Conservation (phyloP, 2,113 vertebrate species). For the Monarcha castaneiventris region DNA sequence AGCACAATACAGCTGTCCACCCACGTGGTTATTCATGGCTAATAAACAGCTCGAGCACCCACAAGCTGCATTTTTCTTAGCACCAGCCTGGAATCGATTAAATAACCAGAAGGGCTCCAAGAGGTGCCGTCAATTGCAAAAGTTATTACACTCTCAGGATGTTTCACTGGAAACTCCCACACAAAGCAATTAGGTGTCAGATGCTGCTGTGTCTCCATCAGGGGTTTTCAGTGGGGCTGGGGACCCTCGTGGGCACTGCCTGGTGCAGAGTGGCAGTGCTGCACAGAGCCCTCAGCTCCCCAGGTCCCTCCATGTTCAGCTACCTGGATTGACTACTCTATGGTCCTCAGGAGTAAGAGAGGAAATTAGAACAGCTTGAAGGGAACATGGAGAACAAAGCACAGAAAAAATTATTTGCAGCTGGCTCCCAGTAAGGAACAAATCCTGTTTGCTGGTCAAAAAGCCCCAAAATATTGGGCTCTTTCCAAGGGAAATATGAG, state of each 20-base stretch:
- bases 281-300: rapidly evolving
- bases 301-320: background rate
- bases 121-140: background rate
- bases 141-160: background rate
- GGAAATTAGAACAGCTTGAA: background rate
- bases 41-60: background rate
- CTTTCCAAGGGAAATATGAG: background rate
- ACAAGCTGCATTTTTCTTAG: conserved; percentile 19
- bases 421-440: background rate
- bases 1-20: background rate
- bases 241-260: background rate
- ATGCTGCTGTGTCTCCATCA: background rate
- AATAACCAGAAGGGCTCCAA: background rate
- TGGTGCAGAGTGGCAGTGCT: background rate
- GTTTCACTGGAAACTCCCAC: conserved; percentile 10
- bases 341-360: background rate
- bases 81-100: conserved; percentile 18
- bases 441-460: background rate
- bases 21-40: background rate
- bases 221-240: background rate
- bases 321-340: background rate
- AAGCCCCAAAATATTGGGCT: background rate
- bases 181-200: background rate
- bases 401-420: background rate
- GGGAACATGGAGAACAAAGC: background rate